Evolutionary conservation across 2,113 vertebrate species (phyloP).

Genomic region (Centrocercus urophasianus): DNA sequence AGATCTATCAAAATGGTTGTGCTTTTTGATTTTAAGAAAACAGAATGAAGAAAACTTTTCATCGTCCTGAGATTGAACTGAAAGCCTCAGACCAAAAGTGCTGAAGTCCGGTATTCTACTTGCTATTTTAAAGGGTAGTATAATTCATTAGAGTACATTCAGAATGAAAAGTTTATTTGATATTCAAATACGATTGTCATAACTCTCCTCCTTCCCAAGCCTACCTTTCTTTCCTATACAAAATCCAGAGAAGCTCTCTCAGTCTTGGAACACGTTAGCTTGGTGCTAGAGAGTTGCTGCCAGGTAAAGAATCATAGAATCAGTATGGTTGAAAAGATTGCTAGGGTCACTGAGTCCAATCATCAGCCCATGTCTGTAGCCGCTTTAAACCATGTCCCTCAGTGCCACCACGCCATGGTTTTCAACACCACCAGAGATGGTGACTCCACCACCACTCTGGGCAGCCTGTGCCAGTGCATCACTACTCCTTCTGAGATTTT

Average conservation of each 20-base stretch:
- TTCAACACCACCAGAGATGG: too few species aligned
- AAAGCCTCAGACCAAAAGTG: not conserved
- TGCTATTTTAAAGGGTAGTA: not conserved
- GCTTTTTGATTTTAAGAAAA: constrained; percentile 8
- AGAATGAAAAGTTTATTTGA: not conserved
- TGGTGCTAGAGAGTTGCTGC: not conserved
- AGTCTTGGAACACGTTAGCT: not conserved
- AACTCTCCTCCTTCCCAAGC: not conserved
- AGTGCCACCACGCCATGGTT: too few species aligned
- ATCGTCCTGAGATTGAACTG: not conserved
- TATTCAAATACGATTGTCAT: not conserved
- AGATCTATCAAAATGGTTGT: not conserved
- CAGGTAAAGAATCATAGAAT: not conserved
- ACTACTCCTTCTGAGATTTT: too few species aligned
- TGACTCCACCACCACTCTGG: too few species aligned
- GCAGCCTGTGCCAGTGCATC: too few species aligned
- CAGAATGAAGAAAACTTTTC: not conserved
- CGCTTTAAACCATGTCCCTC: too few species aligned
- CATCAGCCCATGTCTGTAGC: too few species aligned
- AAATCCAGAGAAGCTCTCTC: not conserved
- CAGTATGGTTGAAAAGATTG: too few species aligned
- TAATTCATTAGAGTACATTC: not conserved
- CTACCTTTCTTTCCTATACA: not conserved
- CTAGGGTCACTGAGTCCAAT: too few species aligned
- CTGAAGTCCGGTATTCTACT: not conserved